Conservation (phyloP, 2,888 invertebrate species). For the Tineola bisselliella region DNA sequence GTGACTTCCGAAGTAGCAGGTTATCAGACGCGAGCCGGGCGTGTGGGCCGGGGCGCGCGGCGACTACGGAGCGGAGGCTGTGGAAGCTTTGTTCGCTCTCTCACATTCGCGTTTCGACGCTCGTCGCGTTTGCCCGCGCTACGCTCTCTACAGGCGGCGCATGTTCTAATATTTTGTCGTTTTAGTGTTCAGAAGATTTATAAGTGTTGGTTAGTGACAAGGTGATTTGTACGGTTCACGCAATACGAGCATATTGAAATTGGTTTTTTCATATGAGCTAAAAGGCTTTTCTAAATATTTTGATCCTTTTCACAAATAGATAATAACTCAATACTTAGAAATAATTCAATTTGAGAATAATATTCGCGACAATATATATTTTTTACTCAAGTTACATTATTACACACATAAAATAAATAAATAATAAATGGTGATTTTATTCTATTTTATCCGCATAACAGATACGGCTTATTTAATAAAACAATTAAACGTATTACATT, state of each 20-base stretch:
- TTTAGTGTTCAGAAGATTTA: conserved; percentile 39
- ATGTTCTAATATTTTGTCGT: not conserved
- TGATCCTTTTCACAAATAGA: not conserved
- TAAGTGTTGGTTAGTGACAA: conserved; percentile 48
- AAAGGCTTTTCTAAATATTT: not conserved
- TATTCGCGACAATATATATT: not conserved
- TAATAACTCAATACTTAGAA: not conserved
- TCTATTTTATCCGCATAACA: too few relatives aligned
- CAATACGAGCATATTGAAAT: not conserved
- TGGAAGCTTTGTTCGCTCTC: conserved; percentile 39
- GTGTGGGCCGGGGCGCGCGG: conserved; percentile 26
- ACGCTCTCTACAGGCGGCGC: conserved; percentile 21
- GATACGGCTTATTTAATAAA: too few relatives aligned
- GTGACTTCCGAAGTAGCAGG: conserved; percentile 67
- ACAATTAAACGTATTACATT: too few relatives aligned
- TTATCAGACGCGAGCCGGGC: conserved; percentile 50
- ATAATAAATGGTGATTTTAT: too few relatives aligned
- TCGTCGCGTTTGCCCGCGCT: conserved; percentile 47
- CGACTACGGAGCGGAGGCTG: conserved; percentile 30
- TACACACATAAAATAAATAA: too few relatives aligned
- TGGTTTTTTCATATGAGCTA: not conserved
- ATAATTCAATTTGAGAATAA: not conserved
- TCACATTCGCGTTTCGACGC: conserved; percentile 51
- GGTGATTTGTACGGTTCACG: conserved; percentile 46
- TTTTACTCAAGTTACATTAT: too few relatives aligned